These are phyloP conservation scores for Alligator sinensis DNA, from an alignment of 2,113 vertebrate genomes.

Conservation along the genomic window DNA sequence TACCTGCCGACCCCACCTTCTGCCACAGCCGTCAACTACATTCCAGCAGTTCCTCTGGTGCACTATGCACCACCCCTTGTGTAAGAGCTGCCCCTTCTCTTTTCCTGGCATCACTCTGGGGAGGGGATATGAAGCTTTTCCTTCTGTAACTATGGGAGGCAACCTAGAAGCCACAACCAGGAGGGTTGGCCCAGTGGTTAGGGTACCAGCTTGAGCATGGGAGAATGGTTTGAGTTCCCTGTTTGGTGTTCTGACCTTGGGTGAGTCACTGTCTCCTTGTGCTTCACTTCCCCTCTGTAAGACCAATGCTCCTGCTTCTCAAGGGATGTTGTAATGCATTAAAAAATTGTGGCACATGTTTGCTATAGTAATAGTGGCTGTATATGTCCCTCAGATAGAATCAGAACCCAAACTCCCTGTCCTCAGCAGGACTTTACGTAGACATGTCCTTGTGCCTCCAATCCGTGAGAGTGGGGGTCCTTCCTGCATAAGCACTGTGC, in stretches of 20 bases:
- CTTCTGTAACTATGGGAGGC: accelerated
- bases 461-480: too few relatives aligned
- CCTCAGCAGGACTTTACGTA: too few relatives aligned
- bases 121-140: not conserved
- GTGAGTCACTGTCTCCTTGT: not conserved
- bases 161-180: too few relatives aligned
- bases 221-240: not conserved
- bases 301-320: not conserved
- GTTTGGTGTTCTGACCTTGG: not conserved
- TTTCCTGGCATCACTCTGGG: accelerated
- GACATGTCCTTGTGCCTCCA: too few relatives aligned
- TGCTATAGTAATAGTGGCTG: too few relatives aligned
- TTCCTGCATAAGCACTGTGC: too few relatives aligned
- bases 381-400: too few relatives aligned
- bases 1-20: slow-evolving; percentile 61
- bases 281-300: not conserved
- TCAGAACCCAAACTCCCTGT: not conserved
- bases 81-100: slow-evolving; percentile 64
- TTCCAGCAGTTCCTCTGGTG: slow-evolving; percentile 75
- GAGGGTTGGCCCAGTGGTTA: not conserved
- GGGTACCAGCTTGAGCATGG: not conserved
- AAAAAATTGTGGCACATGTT: too few relatives aligned
- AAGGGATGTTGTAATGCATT: not conserved
- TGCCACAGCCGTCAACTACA: slow-evolving; percentile 62
- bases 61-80: slow-evolving; percentile 75